These are phyloP conservation scores for Rhagologus leucostigma DNA, from an alignment of 2,113 vertebrate genomes.

Conservation along the genomic window DNA sequence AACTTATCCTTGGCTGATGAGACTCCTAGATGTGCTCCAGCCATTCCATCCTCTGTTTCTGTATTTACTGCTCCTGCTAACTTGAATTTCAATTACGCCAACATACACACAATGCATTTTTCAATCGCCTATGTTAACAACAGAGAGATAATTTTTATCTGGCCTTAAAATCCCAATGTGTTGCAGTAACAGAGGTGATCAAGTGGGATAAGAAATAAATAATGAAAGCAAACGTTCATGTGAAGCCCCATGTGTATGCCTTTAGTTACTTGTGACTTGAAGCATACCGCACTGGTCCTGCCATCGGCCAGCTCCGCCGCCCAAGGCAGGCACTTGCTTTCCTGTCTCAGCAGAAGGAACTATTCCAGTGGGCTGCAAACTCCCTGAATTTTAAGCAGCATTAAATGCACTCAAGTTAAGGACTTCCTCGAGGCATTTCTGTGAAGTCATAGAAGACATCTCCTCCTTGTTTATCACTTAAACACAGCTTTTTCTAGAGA, in stretches of 20 bases:
- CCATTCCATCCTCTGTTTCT: background rate
- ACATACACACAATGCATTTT: background rate
- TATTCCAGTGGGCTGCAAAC: background rate
- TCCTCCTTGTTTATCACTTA: background rate
- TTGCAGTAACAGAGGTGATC: background rate
- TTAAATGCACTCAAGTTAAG: background rate
- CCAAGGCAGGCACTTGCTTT: background rate
- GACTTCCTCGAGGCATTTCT: background rate
- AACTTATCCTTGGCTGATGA: background rate
- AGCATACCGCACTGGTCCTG: background rate
- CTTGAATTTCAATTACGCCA: background rate
- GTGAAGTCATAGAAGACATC: background rate
- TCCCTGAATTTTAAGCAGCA: background rate
- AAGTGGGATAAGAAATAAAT: background rate
- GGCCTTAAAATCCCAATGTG: background rate
- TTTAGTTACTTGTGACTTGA: background rate
- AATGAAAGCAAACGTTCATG: background rate
- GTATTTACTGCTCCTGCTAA: background rate
- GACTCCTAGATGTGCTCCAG: background rate
- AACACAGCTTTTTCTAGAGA: background rate
- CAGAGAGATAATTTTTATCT: background rate
- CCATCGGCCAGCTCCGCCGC: background rate
- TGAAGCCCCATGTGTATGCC: background rate
- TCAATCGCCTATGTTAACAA: background rate
- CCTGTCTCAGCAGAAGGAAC: background rate